Evolutionary conservation across 2,113 vertebrate genomes (phyloP), one percentile per base, ranked within the genome.

Genomic region (Gambusia affinis): DNA sequence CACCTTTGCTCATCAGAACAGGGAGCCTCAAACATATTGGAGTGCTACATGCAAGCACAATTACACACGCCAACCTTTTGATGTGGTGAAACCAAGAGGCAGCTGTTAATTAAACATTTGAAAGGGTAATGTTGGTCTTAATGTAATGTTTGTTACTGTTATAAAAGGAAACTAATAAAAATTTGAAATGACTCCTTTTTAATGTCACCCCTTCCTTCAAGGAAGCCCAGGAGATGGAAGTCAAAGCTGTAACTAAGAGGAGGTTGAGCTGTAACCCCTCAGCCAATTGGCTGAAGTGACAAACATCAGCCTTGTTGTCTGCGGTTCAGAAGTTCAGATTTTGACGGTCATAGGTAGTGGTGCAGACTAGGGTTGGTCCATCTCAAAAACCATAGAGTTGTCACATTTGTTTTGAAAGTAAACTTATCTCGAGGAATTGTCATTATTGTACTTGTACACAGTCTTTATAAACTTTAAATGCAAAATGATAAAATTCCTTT

Each of bases 21-120:
- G 78, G 73, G 37, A 14, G 70, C 83, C 70, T 84, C 79, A 85
- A 80, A 76, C 63, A 14, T 72, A 75, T 22, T 73, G 4, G 24
- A 64, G 78, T 54, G 70, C 73, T 10, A 66, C 78, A 57, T 67
- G 66, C 17, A 0, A 57, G 51, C 47, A 51, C 76, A 19, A 69
- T 37, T 30, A 61, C 79, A 74, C 77, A 73, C 57, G 57, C 75
- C 77, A 70, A 75, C 75, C 84, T 89, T 93, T 93, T 93, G 90
- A 94, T 91, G 91, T 87, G 84, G 72, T 80, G 85, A 93, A 92
- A 91, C 88, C 92, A 89, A 93, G 88, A 91, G 81, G 89, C 86
- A 75, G 87, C 87, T 89, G 89, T 92, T 95, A 94, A 93, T 94
- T 94, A 94, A 94, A 94, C 89, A 88, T 90, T 75, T 92, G 91